Evolutionary conservation across 1,140 invertebrate species (phyloP).

Genomic region (Potamilus streckersoni): DNA sequence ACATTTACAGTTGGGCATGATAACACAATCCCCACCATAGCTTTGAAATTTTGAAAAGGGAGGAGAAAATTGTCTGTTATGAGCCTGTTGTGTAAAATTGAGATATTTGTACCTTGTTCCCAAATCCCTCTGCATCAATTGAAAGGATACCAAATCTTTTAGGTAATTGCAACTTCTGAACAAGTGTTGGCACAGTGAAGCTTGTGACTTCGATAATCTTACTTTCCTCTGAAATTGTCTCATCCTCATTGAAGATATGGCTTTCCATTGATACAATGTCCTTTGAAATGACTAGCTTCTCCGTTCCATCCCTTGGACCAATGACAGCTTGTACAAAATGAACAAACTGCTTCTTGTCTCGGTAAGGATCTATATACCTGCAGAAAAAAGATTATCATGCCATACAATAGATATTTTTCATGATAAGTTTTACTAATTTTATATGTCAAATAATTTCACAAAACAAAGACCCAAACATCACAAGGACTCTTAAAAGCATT

Average conservation of each 20-base stretch:
- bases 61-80: background rate
- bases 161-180: slow-evolving; percentile 44
- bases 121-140: slow-evolving; percentile 57
- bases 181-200: slow-evolving; percentile 47
- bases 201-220: slow-evolving; percentile 40
- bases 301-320: slow-evolving; percentile 36
- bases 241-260: slow-evolving; percentile 28
- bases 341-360: slow-evolving; percentile 44
- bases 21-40: background rate
- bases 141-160: slow-evolving; percentile 54
- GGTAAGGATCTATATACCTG: slow-evolving; percentile 45
- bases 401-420: background rate
- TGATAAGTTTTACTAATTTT: background rate
- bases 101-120: slow-evolving; percentile 41
- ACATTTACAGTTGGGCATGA: background rate
- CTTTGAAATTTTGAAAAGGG: background rate
- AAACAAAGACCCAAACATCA: too few species aligned
- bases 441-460: background rate
- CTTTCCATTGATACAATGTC: slow-evolving; percentile 47
- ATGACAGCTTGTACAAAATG: slow-evolving; percentile 45
- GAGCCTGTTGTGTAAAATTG: background rate
- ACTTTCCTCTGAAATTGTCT: background rate
- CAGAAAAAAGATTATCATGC: slow-evolving; percentile 6
- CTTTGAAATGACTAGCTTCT: slow-evolving; percentile 36
- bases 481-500: too few species aligned